Base-by-base conservation (phyloP, 1,140 invertebrate species). In the Apis dorsata region DNA sequence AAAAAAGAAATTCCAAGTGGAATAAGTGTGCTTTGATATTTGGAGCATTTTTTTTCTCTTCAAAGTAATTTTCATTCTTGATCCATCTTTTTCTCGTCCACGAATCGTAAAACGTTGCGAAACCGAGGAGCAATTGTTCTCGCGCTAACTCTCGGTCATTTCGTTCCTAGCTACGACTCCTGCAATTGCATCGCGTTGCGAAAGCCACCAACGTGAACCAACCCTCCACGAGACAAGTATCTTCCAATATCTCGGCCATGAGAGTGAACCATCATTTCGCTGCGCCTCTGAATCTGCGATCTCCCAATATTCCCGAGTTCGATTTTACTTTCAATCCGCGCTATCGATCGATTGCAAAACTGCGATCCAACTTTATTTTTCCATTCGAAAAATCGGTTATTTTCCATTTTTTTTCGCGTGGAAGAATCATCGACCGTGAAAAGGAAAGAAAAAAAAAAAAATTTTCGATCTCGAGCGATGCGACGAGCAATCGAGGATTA, bases 251-350 rank as follows among this genome's bases (percentile, higher is more conserved):
- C 60, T 51, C 21, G n/a, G 44, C 10, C 8, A 11, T 60, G 60
- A n/a, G n/a, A n/a, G 79, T 65, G 55, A 65, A 65, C 60, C 59
- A 73, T 73, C 65, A 73, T 81, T 74, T 66, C 21, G 59, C 51
- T 62, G n/a, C 60, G n/a, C 5, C 28, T 57, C 70, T 65, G 28
- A 81, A 81, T 74, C 79, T 24, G 28, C 51, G 60, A 51, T 34
- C 66, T 74, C 62, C 79, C 34, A 71, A 7, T 1, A 34, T 57
- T 74, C n/a, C n/a, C 71, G 60, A 81, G n/a, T n/a, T 74, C 60
- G 69, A 7, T 12, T 34, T 34, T 4, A 2, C 2, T 34, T 34
- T 34, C 34, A 34, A 34, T 34, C 34, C 34, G 3, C 34, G 34
- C 2, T 34, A 4, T 3, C 34, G 2, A 34, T 34, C 34, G 2